Percentiles rank a stretch among this genome's conserved stretches.
phyloP scores from a whole-genome alignment of 2,888 invertebrate genomes.

The Neoascia interrupta region DNA sequence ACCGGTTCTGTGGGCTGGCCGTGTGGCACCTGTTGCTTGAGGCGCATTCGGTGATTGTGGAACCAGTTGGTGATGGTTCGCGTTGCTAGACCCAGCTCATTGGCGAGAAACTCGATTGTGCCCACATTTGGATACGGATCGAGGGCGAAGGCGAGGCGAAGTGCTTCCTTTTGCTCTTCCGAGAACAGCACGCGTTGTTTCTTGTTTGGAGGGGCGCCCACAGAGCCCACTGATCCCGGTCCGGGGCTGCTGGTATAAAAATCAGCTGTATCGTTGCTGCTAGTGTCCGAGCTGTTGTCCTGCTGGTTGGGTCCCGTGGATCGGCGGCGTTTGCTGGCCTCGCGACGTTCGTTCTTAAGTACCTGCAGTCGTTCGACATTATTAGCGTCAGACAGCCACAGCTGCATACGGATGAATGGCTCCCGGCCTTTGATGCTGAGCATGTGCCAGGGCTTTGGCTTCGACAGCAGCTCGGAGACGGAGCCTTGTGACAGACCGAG shows the following conservation, averaged over 20 bases:
- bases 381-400: constrained; percentile 97
- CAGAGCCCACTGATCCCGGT: constrained; percentile 81
- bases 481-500: constrained; percentile 97
- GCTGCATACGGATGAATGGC: constrained; percentile 96
- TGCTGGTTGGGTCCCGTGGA: constrained; percentile 90
- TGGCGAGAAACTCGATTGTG: constrained; percentile 96
- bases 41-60: constrained; percentile 99
- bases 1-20: constrained; percentile 86
- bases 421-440: constrained; percentile 98
- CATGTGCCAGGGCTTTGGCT: constrained; percentile 99
- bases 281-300: constrained; percentile 93
- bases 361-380: constrained; percentile 96
- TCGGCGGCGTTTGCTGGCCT: constrained; percentile 93
- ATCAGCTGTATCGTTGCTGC: constrained; percentile 92
- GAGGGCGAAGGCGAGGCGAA: constrained; percentile 94
- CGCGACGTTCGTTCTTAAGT: constrained; percentile 92
- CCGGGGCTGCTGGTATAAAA: constrained; percentile 92
- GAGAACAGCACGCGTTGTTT: constrained; percentile 98
- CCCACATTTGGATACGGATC: constrained; percentile 99
- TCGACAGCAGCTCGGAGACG: constrained; percentile 97
- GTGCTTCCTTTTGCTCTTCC: constrained; percentile 98
- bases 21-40: constrained; percentile 94
- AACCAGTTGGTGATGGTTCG: constrained; percentile 99
- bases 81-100: constrained; percentile 93
- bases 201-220: constrained; percentile 91